Percentiles rank a stretch among this genome's conserved stretches.
These are phyloP conservation scores for Aleiodes alternator DNA, from an alignment of 2,888 invertebrate species.

Conservation along the genomic window DNA sequence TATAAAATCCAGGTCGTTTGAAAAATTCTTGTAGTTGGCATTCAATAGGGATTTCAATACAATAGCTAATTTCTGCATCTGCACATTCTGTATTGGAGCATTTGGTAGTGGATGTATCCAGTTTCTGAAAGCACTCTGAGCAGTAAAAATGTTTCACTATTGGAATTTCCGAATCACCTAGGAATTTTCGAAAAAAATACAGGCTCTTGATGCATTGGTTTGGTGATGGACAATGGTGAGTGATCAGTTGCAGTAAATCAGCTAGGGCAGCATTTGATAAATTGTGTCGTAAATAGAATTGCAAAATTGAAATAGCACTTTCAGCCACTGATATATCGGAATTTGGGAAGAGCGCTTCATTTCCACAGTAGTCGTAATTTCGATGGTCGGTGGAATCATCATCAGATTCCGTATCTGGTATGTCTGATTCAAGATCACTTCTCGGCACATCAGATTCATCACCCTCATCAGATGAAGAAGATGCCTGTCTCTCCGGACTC, in stretches of 20 bases:
- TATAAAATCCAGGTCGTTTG: conserved; percentile 36
- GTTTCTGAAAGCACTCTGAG: not conserved
- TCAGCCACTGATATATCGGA: not conserved
- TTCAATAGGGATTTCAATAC: not conserved
- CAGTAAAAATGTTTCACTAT: conserved; percentile 1
- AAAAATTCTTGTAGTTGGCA: conserved; percentile 24
- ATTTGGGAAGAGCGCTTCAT: no score
- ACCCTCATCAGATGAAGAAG: no score
- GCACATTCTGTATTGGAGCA: not conserved
- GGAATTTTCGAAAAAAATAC: not conserved
- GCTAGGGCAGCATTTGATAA: not conserved
- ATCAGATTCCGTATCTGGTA: no score
- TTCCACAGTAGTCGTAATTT: no score
- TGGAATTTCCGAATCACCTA: not conserved
- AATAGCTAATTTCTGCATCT: not conserved
- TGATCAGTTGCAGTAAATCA: not conserved
- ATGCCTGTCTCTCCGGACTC: no score
- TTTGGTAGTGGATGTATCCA: not conserved
- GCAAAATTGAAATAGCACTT: not conserved
- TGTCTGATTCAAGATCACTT: no score
- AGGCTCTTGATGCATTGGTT: conserved; percentile 5
- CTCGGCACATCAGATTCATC: no score
- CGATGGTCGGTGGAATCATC: no score
- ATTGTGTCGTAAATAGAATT: not conserved
- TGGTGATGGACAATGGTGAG: not conserved